Evolutionary conservation across 2,888 invertebrate species (phyloP).

Genomic region (Amphipoea lucens): DNA sequence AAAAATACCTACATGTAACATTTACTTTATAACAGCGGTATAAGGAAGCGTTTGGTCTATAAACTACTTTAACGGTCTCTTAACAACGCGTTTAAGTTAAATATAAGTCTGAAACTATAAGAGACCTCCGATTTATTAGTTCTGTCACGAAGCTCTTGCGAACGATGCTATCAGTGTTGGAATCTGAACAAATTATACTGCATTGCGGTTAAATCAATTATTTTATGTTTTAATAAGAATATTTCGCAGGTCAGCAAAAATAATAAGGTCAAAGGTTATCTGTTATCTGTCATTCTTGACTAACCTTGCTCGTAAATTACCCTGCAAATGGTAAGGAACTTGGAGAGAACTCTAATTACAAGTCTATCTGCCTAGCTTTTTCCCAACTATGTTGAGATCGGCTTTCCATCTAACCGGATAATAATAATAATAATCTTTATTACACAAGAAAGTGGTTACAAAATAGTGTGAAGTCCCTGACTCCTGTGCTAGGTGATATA

Average conservation of each 20-base stretch:
- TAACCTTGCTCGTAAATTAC: background rate
- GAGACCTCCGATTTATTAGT: conserved; percentile 67
- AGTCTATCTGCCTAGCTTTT: background rate
- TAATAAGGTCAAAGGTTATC: background rate
- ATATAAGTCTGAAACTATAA: conserved; percentile 60
- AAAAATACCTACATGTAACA: conserved; percentile 21
- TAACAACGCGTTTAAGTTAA: conserved; percentile 54
- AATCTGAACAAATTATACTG: conserved; percentile 68
- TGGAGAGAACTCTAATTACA: background rate
- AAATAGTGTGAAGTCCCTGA: no score
- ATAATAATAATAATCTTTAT: no score
- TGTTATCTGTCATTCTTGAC: background rate
- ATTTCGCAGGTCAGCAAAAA: background rate
- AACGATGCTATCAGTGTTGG: conserved; percentile 54
- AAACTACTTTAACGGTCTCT: conserved; percentile 59
- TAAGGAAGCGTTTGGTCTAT: conserved; percentile 56
- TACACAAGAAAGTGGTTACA: no score
- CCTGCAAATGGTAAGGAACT: background rate
- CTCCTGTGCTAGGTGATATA: no score
- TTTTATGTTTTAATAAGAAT: background rate
- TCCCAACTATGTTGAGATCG: background rate
- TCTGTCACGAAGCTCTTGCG: conserved; percentile 70
- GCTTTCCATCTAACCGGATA: background rate
- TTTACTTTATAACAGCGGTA: conserved; percentile 33
- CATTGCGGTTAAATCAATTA: conserved; percentile 66